These are phyloP conservation scores for Thymelicus sylvestris DNA, from an alignment of 2,888 invertebrate genomes.

Conservation along the genomic window DNA sequence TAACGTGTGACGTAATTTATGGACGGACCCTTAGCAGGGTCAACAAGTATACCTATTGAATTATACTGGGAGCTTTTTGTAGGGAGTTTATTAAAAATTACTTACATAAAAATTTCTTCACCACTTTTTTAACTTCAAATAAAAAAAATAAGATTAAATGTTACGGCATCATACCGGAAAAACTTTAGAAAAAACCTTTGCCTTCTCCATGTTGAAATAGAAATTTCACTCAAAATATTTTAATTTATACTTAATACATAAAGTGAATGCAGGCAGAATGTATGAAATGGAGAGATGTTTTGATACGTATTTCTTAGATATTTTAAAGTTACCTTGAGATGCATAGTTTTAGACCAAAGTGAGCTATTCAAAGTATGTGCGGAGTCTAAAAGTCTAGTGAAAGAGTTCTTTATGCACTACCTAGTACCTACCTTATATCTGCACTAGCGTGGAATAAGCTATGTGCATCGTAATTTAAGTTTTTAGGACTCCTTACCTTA, in stretches of 20 bases:
- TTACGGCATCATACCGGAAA: no score
- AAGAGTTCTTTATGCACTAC: conserved; percentile 22
- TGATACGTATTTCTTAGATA: conserved; percentile 19
- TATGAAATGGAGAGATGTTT: conserved; percentile 15
- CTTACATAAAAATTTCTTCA: no score
- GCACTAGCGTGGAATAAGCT: conserved; percentile 28
- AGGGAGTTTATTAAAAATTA: no score
- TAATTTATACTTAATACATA: not conserved
- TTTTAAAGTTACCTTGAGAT: conserved; percentile 27
- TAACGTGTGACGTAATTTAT: no score
- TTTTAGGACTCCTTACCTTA: not conserved
- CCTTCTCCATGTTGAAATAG: no score
- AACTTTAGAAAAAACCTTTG: no score
- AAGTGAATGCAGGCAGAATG: not conserved
- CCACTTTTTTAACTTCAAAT: no score
- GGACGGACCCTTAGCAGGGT: no score
- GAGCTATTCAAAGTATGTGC: conserved; percentile 25
- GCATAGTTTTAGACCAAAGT: conserved; percentile 28
- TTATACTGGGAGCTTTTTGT: no score
- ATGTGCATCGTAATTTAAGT: conserved; percentile 18
- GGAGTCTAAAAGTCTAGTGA: conserved; percentile 27
- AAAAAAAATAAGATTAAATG: no score
- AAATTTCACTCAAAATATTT: no score
- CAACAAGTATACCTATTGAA: no score
- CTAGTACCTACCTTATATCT: conserved; percentile 22